These are phyloP conservation scores for Phaetusa simplex DNA, from an alignment of 2,113 vertebrate genomes.

Conservation along the genomic window DNA sequence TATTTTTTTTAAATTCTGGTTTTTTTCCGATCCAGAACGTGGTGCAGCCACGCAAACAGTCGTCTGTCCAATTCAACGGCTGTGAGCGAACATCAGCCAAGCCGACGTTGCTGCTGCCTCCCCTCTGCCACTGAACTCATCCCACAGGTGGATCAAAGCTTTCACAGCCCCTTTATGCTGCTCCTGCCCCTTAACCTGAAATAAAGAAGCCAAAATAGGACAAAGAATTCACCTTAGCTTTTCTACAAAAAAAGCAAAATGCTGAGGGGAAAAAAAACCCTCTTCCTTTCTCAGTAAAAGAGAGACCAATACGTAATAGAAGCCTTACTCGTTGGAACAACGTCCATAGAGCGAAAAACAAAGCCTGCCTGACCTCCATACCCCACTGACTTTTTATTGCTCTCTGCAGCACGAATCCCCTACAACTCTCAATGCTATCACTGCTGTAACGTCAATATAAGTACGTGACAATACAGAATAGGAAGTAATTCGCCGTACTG, in stretches of 20 bases:
- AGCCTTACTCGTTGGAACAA: background rate
- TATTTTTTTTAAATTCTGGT: accelerated
- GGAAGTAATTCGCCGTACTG: background rate
- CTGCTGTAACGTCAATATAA: accelerated
- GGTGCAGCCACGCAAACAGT: background rate
- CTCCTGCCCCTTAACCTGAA: background rate
- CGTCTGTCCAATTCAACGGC: background rate
- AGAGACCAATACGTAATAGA: background rate
- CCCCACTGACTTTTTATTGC: background rate
- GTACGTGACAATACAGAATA: background rate
- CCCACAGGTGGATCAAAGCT: background rate
- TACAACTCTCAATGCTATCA: background rate
- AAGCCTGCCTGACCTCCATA: background rate
- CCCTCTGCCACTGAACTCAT: background rate
- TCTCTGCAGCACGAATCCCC: background rate
- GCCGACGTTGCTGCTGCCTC: background rate
- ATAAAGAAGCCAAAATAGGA: background rate
- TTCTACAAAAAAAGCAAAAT: background rate
- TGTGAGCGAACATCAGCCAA: background rate
- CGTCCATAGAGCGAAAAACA: background rate
- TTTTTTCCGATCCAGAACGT: accelerated
- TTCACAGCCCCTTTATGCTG: background rate
- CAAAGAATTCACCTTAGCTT: background rate
- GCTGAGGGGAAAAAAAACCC: no score
- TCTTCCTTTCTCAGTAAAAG: background rate